phyloP scores from a whole-genome alignment of 2,888 invertebrate species.

The Tiliacea aurago region DNA sequence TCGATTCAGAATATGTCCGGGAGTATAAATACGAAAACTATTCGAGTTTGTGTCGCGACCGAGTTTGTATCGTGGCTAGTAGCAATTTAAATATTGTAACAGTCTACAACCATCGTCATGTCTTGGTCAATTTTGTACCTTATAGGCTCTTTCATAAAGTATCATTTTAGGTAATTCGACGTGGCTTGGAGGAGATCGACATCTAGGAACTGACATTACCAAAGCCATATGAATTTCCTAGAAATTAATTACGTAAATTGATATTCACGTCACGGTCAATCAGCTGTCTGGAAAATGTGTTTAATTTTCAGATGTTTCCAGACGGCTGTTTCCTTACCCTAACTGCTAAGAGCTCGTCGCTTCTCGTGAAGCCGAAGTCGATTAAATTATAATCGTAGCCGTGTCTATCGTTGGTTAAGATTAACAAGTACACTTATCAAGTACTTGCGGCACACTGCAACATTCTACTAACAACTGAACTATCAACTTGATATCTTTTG shows the following conservation, averaged over 20 bases:
- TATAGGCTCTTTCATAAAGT: slow-evolving; percentile 50
- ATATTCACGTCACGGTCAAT: slow-evolving; percentile 2
- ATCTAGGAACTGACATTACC: slow-evolving; percentile 36
- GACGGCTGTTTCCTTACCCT: slow-evolving; percentile 3
- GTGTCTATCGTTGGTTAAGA: slow-evolving; percentile 29
- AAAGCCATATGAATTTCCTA: slow-evolving; percentile 25
- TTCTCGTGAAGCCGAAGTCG: slow-evolving; percentile 25
- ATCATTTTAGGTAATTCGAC: slow-evolving; percentile 38
- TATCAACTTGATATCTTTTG: slow-evolving; percentile 63
- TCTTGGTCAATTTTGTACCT: slow-evolving; percentile 66
- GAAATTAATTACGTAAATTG: slow-evolving; percentile 12
- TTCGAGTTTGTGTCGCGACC: slow-evolving; percentile 80
- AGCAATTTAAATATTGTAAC: slow-evolving; percentile 48
- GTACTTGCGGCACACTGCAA: slow-evolving; percentile 49
- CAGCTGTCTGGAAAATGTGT: not conserved
- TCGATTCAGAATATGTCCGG: no score
- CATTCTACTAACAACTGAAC: slow-evolving; percentile 50
- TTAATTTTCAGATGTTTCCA: not conserved
- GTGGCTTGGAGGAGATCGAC: slow-evolving; percentile 34
- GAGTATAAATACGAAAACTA: slow-evolving; percentile 77
- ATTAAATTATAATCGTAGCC: slow-evolving; percentile 32
- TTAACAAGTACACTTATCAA: slow-evolving; percentile 41
- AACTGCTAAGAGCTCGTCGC: slow-evolving; percentile 8
- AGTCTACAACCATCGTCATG: slow-evolving; percentile 47
- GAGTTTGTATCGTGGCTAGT: slow-evolving; percentile 36